Percentiles rank a stretch among this genome's conserved stretches.
phyloP scores from a whole-genome alignment of 2,888 invertebrate genomes.

The Oxystoma pomonae region DNA sequence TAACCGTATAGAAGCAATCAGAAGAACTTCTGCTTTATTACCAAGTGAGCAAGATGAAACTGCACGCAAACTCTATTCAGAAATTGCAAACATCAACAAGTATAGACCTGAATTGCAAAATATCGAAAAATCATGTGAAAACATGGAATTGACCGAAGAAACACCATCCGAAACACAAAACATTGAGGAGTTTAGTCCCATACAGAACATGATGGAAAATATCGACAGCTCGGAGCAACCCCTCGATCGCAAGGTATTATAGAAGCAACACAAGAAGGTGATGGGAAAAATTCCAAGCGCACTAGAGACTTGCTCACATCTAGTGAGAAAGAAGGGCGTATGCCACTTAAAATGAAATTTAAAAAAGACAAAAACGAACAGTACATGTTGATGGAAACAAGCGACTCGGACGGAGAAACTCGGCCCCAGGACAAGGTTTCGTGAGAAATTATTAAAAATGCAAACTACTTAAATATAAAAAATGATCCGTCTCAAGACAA shows the following conservation, averaged over 20 bases:
- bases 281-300: background rate
- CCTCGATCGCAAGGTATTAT: background rate
- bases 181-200: background rate
- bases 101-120: too few relatives aligned
- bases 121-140: background rate
- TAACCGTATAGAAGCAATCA: background rate
- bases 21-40: background rate
- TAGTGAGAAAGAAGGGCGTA: background rate
- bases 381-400: background rate
- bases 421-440: background rate
- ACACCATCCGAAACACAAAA: background rate
- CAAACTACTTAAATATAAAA: background rate
- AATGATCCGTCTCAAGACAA: background rate
- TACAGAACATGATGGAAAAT: background rate
- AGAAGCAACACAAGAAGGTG: background rate
- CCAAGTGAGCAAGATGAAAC: background rate
- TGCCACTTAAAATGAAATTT: background rate
- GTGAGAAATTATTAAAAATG: background rate
- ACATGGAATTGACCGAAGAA: background rate
- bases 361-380: background rate
- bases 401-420: background rate
- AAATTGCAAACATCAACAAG: background rate
- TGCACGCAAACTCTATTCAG: background rate
- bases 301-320: background rate
- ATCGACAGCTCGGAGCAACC: background rate